Evolutionary conservation across 2,113 vertebrate genomes (phyloP).

Genomic region (Semicossyphus pulcher): DNA sequence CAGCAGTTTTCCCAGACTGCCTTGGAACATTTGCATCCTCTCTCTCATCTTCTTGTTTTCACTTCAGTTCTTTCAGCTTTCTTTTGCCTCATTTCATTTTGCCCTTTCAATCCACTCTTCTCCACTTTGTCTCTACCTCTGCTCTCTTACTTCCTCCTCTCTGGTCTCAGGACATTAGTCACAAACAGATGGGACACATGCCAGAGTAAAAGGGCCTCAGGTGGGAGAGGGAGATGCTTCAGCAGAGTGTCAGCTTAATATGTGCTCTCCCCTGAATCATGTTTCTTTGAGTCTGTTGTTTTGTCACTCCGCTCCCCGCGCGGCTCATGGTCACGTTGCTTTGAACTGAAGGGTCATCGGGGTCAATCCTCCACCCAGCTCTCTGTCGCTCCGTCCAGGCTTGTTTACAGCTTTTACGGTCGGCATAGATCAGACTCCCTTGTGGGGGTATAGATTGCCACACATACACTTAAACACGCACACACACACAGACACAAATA

Average conservation of each 20-base stretch:
- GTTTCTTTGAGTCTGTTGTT: conserved; percentile 44
- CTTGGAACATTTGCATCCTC: background rate
- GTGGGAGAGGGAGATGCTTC: conserved; percentile 51
- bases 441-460: conserved; percentile 8
- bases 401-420: conserved; percentile 72
- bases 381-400: conserved; percentile 41
- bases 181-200: conserved; percentile 51
- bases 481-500: conserved; percentile 1
- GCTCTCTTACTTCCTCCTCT: conserved; percentile 29
- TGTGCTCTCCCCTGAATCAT: conserved; percentile 50
- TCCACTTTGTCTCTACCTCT: background rate
- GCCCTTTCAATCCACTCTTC: background rate
- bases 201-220: conserved; percentile 55
- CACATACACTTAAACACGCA: conserved; percentile 20
- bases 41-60: conserved; percentile 2
- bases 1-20: conserved; percentile 41
- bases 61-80: background rate
- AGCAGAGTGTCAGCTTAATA: conserved; percentile 58
- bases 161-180: conserved; percentile 22
- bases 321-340: conserved; percentile 10
- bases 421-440: conserved; percentile 49
- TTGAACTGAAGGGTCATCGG: conserved; percentile 50
- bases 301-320: conserved; percentile 2
- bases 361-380: conserved; percentile 56
- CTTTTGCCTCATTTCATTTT: background rate